Conservation (phyloP, 2,888 invertebrate genomes). For the Napeogenes inachia region DNA sequence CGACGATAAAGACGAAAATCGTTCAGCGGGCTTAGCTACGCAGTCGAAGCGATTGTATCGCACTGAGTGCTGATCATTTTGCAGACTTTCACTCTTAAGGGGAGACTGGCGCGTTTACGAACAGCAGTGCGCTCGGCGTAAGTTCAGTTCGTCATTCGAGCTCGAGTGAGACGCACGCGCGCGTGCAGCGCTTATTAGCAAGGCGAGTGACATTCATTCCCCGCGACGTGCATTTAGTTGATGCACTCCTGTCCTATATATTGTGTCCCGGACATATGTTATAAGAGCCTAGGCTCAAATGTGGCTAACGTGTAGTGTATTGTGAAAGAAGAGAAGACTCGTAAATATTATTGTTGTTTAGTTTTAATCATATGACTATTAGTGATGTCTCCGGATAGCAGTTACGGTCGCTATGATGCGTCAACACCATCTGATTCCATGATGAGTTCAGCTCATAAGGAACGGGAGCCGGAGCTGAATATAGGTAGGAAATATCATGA, state of each 20-base stretch:
- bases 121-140: constrained; percentile 64
- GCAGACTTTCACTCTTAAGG: constrained; percentile 79
- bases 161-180: constrained; percentile 72
- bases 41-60: constrained; percentile 73
- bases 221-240: constrained; percentile 57
- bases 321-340: constrained; percentile 45
- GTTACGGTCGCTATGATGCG: constrained; percentile 75
- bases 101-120: constrained; percentile 61
- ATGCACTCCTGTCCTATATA: constrained; percentile 67
- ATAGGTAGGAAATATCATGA: constrained; percentile 75
- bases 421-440: constrained; percentile 75
- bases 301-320: constrained; percentile 71
- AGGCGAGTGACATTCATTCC: constrained; percentile 71
- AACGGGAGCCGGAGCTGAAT: constrained; percentile 83
- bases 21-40: constrained; percentile 56
- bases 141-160: constrained; percentile 78
- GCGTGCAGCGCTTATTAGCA: constrained; percentile 54
- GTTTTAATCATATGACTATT: constrained; percentile 57
- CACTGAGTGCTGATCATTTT: constrained; percentile 72
- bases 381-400: constrained; percentile 84
- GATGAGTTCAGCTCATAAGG: constrained; percentile 64
- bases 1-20: constrained; percentile 72
- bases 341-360: constrained; percentile 48
- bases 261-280: constrained; percentile 50
- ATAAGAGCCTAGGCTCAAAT: constrained; percentile 49